These are phyloP conservation scores for Trididemnum miniatum DNA, from an alignment of 23 tunicate genomes.

Conservation along the genomic window DNA sequence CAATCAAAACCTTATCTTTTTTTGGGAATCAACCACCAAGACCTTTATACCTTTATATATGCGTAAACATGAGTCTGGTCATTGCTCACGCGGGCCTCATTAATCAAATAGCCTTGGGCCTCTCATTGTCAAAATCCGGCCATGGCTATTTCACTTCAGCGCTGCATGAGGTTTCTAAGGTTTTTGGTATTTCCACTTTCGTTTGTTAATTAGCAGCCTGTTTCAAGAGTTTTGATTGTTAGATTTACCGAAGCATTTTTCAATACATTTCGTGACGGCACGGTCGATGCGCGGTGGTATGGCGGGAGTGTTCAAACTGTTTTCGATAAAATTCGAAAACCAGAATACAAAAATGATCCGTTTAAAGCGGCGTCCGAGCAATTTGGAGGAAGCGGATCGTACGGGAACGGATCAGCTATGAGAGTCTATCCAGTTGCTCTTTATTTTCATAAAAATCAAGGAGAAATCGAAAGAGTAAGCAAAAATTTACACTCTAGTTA, in stretches of 20 bases:
- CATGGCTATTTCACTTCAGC: no score
- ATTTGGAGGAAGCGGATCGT: conserved; percentile 74
- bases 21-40: no score
- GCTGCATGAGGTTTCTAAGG: no score
- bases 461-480: conserved; percentile 17
- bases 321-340: conserved; percentile 14
- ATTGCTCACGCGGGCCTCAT: no score
- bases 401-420: conserved; percentile 87
- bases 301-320: conserved; percentile 50
- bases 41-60: no score
- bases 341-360: conserved; percentile 28
- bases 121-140: no score
- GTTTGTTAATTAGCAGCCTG: no score
- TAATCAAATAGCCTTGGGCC: no score
- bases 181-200: no score
- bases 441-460: conserved; percentile 22
- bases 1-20: no score
- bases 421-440: conserved; percentile 76
- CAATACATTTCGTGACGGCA: not conserved
- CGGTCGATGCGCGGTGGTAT: conserved; percentile 38
- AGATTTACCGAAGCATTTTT: conserved; percentile 56
- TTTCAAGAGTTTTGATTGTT: not conserved
- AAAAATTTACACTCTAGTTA: no score
- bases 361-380: conserved; percentile 51
- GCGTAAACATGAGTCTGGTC: no score